phyloP scores from a whole-genome alignment of 2,888 invertebrate genomes.

The Lepidocyrtinus sp. region DNA sequence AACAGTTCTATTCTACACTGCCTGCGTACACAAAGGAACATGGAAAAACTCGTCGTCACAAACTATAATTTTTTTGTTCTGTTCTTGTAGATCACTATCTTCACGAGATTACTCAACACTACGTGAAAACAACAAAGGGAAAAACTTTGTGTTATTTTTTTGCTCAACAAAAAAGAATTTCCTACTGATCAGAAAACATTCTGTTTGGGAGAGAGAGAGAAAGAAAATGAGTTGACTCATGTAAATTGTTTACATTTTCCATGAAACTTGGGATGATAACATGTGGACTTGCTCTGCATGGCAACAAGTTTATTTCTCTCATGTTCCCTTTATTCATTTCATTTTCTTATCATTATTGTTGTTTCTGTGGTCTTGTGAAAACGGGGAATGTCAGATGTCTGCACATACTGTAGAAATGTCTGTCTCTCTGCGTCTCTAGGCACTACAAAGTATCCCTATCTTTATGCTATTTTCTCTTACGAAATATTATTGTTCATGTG shows the following conservation, averaged over 20 bases:
- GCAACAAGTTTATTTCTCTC: conserved; percentile 42
- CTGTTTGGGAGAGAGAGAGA: background rate
- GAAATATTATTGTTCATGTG: background rate
- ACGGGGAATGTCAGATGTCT: conserved; percentile 6
- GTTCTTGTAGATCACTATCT: conserved; percentile 18
- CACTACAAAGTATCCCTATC: background rate
- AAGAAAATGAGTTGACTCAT: conserved; percentile 16
- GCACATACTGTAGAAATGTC: background rate
- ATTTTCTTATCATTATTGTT: conserved; percentile 51
- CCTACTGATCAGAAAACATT: conserved; percentile 11
- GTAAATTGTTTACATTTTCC: conserved; percentile 12
- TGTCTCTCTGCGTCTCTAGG: background rate
- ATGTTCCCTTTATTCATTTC: conserved; percentile 24
- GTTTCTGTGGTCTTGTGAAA: conserved; percentile 17
- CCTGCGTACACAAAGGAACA: background rate
- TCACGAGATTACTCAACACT: conserved; percentile 15
- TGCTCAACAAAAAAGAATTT: background rate
- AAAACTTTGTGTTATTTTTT: no score
- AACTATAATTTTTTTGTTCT: conserved; percentile 8
- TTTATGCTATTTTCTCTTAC: background rate
- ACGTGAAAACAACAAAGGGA: background rate
- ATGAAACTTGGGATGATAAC: conserved; percentile 4
- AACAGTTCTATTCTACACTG: background rate
- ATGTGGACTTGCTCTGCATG: conserved; percentile 25
- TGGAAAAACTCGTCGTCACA: background rate